A percentile compares a stretch with the other conserved stretches of the same genome.
Conservation (phyloP, 1,140 invertebrate genomes). For the Lucilia cuprina region DNA sequence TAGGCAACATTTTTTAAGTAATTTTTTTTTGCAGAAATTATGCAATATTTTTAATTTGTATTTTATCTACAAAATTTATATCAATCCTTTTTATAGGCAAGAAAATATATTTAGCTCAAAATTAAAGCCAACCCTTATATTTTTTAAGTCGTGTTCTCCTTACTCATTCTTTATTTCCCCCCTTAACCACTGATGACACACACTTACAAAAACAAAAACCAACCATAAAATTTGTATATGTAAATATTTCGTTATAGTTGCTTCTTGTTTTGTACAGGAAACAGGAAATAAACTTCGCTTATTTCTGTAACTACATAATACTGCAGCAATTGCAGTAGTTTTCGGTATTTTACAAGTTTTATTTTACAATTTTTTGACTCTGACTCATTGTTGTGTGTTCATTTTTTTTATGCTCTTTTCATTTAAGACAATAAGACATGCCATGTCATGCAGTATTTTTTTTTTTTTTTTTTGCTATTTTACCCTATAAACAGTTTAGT, state of each 20-base stretch:
- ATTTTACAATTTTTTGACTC: too few species aligned
- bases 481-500: neutral
- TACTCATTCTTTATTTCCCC: neutral
- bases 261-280: neutral
- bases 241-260: neutral
- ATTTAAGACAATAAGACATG: slow-evolving; percentile 4
- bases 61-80: too few species aligned
- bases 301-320: slow-evolving; percentile 4
- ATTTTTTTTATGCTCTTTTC: neutral
- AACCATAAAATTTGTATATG: neutral
- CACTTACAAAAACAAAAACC: neutral
- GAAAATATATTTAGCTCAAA: too few species aligned
- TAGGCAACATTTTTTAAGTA: too few species aligned
- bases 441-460: neutral
- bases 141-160: neutral
- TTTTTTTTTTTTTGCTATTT: neutral
- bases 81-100: too few species aligned
- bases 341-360: neutral
- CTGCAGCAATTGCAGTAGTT: slow-evolving; percentile 7
- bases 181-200: neutral
- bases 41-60: neutral
- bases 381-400: neutral
- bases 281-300: slow-evolving; percentile 17
- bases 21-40: neutral
- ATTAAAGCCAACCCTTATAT: too few species aligned